These are phyloP conservation scores for Stylophora pistillata DNA, from an alignment of 64 coral and sea anemone species.

Conservation along the genomic window DNA sequence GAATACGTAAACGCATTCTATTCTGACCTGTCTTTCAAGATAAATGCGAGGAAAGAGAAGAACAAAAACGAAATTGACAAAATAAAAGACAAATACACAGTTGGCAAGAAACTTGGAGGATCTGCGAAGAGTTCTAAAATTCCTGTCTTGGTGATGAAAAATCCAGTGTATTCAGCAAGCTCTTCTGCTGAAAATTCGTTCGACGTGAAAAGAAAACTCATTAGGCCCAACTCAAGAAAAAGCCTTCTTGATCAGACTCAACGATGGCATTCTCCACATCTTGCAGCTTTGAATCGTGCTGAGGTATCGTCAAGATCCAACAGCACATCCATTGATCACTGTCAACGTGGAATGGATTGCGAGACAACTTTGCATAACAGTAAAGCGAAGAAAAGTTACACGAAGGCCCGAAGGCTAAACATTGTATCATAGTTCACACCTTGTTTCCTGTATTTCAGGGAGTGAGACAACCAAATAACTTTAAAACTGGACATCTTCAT, in stretches of 20 bases:
- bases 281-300: not conserved
- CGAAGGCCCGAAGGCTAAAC: too few species aligned
- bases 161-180: not conserved
- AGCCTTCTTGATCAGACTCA: not conserved
- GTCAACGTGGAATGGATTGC: not conserved
- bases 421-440: too few species aligned
- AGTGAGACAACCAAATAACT: too few species aligned
- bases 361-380: not conserved
- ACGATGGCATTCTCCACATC: not conserved
- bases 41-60: not conserved
- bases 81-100: not conserved
- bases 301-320: not conserved
- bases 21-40: not conserved
- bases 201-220: not conserved
- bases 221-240: not conserved
- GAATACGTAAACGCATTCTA: not conserved
- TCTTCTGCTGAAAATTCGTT: not conserved
- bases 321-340: not conserved
- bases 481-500: too few species aligned
- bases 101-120: not conserved
- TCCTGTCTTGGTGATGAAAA: not conserved
- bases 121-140: not conserved
- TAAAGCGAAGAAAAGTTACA: not conserved
- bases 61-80: not conserved
- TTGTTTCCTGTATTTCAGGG: too few species aligned